Conservation (phyloP, 2,113 vertebrate genomes). For the Clinocottus analis region DNA sequence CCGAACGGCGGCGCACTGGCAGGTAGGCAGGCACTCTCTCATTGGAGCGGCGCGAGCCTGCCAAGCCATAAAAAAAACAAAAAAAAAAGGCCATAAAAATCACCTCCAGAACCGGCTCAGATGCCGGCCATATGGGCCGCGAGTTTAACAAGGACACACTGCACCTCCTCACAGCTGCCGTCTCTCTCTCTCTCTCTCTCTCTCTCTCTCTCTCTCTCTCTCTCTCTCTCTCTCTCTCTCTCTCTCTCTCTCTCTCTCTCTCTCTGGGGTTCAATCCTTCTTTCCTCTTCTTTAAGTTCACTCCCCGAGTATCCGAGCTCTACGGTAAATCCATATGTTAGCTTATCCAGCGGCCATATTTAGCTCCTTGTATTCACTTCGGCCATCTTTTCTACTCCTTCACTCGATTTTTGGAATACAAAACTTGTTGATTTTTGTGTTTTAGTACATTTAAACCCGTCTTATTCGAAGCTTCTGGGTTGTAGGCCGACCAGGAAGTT, state of each 20-base stretch:
- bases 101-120: conserved; percentile 78
- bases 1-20: conserved; percentile 60
- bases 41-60: conserved; percentile 52
- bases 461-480: no score
- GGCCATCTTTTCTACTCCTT: background rate
- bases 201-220: no score
- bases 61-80: conserved; percentile 76
- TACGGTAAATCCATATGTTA: background rate
- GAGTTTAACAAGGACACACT: conserved; percentile 79
- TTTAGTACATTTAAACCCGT: no score
- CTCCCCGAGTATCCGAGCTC: conserved; percentile 10
- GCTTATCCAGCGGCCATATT: background rate
- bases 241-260: no score
- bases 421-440: background rate
- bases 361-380: no score
- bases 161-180: conserved; percentile 73
- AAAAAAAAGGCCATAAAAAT: conserved; percentile 78
- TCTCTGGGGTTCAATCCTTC: conserved; percentile 41
- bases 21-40: conserved; percentile 70
- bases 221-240: no score
- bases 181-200: no score
- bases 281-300: conserved; percentile 1
- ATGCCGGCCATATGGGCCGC: conserved; percentile 76
- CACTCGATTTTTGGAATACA: background rate
- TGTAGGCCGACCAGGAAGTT: no score